These are phyloP conservation scores for Dipodomys stephensi DNA, from an alignment of 2,113 vertebrate genomes.

Conservation along the genomic window DNA sequence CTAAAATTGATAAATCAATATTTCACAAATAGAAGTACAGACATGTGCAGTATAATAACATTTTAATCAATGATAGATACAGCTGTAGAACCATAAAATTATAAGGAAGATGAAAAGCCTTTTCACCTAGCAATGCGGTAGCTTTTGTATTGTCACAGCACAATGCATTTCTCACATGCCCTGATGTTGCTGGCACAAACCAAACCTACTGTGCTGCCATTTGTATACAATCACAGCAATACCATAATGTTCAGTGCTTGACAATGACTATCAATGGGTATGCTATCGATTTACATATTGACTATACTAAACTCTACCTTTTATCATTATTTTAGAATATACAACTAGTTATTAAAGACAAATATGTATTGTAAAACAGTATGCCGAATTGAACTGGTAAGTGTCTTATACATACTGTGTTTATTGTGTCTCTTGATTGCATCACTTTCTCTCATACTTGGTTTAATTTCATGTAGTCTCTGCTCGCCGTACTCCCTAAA, in stretches of 20 bases:
- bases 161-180: neutral
- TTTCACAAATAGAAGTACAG: neutral
- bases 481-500: neutral
- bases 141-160: neutral
- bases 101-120: neutral
- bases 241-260: neutral
- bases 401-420: neutral
- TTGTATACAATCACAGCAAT: neutral
- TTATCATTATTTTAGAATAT: neutral
- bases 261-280: neutral
- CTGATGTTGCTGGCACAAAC: neutral
- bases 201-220: neutral
- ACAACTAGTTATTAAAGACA: neutral
- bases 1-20: conserved; percentile 31
- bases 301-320: neutral
- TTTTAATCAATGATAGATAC: neutral
- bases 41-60: no score
- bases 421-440: neutral
- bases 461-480: neutral
- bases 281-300: neutral
- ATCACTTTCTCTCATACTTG: neutral
- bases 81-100: neutral
- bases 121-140: neutral
- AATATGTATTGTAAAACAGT: neutral
- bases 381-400: neutral